Evolutionary conservation across 2,888 invertebrate species (phyloP), one percentile per base, ranked within the genome.

Genomic region (Pristionchus japonicus): DNA sequence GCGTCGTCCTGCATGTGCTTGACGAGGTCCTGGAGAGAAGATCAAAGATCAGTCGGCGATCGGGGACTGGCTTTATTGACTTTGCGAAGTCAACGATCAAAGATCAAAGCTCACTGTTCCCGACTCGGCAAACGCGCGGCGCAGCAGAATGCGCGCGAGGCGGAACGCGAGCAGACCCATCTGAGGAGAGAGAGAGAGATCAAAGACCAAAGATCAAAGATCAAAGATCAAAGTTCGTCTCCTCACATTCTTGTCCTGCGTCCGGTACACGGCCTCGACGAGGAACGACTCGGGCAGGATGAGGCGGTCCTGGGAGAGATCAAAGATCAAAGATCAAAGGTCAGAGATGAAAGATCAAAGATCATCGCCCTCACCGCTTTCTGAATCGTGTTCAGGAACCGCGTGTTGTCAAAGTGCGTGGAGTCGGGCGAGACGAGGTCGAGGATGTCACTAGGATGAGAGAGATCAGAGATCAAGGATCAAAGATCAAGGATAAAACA

Each of bases 151-250:
- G 20, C n/a, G 23, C 13, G 77, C 77, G 27, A 77, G n/a, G 31
- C 77, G 77, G 43, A 77, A 77, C 17, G 77, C 77, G 43, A 77
- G 17, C 11, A 77, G 77, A 27, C 43, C 77, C 77, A 77, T 77
- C 77, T 77, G 9, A 27, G 23, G n/a, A n/a, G n/a, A n/a, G n/a
- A n/a, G n/a, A 40, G 23, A 17, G 17, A 13, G 31, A 74, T 74
- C 11, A 23, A 40, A 67, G 1, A 11, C 34, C 3, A 31, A 31
- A 34, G 17, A 34, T 15, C 4, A 6, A 13, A 67, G 13, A 67
- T 67, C 67, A 34, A 34, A 34, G 27, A 34, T 67, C 34, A 67
- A 67, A 13, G 17, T 4, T 74, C 34, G 43, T 6, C 0, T 77
- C n/a, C 43, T 70, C 43, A 77, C 77, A 77, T 77, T 77, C 15